Base-by-base conservation (phyloP, 2,797 vertebrate genomes). In the Anas bahamensis region DNA sequence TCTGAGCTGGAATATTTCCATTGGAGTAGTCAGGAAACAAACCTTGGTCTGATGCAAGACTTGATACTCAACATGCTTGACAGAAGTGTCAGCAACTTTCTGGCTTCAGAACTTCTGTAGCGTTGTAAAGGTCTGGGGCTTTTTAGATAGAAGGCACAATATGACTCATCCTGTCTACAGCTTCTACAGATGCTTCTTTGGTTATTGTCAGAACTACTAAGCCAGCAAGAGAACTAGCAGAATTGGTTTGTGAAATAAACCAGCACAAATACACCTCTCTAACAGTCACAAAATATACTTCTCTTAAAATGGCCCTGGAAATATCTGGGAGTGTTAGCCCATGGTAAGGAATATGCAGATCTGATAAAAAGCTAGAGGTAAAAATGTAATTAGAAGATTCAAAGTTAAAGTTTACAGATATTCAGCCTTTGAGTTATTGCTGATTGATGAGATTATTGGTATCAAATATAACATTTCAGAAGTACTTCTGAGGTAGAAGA, bases 311-410 rank as follows among this genome's bases (percentile, higher is more conserved):
- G n/a, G 52, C 44, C 39, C 35, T 33, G 22, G 60, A 82, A 48
- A 69, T 23, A 60, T 93, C 7, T 61, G 71, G 56, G 80, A 88
- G 17, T 92, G 17, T 92, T 87, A 94, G 68, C 95, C 70, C 94
- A 6, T 65, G 83, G 41, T 42, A 83, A 7, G 7, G n/a, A 84
- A 89, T 93, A 60, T 85, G 85, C 77, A 91, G 81, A 89, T 85
- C 29, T 80, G 77, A 95, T 95, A 95, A 95, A 93, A 21, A 94
- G 48, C 72, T 84, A 55, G 60, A 95, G 18, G 61, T 92, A 95
- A 93, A 94, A 94, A 35, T 21, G 61, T 89, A 96, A 93, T 82
- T 95, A 78, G 86, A 90, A 94, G 46, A 93, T 84, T 97, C 53
- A 66, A 75, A 93, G 59, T 60, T 93, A 93, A 94, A 96, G 74